phyloP scores from a whole-genome alignment of 2,113 vertebrate species.

The Oreochromis aureus region DNA sequence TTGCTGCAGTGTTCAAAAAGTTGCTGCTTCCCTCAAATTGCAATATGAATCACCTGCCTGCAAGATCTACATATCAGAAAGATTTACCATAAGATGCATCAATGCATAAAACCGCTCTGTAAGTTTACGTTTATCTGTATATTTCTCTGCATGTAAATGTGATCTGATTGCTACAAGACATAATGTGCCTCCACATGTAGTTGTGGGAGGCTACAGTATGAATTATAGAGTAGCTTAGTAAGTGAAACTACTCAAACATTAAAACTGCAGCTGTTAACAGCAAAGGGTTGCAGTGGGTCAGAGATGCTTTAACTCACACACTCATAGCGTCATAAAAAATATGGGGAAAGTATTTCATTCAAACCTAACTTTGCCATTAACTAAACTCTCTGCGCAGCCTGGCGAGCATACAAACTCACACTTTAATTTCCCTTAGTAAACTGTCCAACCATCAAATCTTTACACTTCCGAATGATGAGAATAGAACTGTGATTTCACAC shows the following conservation, averaged over 20 bases:
- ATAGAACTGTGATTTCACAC: background rate
- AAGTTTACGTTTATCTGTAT: background rate
- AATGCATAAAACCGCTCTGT: background rate
- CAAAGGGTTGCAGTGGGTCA: conserved; percentile 10
- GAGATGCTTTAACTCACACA: background rate
- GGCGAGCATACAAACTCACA: background rate
- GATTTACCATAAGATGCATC: background rate
- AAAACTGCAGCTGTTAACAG: conserved; percentile 25
- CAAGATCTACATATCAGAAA: background rate
- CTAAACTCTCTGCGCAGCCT: background rate
- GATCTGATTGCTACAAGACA: background rate
- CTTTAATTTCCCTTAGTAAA: background rate
- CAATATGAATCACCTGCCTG: background rate
- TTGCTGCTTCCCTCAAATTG: background rate
- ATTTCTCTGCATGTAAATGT: background rate
- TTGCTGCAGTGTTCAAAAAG: background rate
- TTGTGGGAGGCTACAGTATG: background rate
- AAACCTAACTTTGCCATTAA: conserved; percentile 12
- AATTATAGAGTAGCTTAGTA: background rate
- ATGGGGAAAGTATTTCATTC: background rate
- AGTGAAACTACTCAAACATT: conserved; percentile 10
- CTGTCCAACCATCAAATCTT: background rate
- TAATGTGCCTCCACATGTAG: background rate
- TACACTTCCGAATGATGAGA: background rate
- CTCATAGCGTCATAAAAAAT: background rate